phyloP scores from a whole-genome alignment of 2,113 vertebrate species.

The Ochotona curzoniae region DNA sequence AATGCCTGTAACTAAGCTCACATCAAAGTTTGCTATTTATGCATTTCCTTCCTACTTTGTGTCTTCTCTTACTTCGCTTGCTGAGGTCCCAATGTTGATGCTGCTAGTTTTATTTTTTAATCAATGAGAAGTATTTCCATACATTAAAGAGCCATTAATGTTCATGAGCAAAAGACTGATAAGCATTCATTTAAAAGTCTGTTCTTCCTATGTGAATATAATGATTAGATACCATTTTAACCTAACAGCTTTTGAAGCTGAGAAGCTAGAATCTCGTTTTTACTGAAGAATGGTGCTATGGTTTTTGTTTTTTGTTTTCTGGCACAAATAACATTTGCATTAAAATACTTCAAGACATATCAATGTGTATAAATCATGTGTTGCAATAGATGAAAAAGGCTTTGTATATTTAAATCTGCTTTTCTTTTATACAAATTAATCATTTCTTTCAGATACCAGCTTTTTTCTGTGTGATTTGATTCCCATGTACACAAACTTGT shows the following conservation, averaged over 20 bases:
- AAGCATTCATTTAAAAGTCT: constrained; percentile 45
- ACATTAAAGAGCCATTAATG: constrained; percentile 49
- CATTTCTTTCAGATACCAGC: background rate
- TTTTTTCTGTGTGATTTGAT: background rate
- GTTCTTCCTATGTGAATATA: constrained; percentile 45
- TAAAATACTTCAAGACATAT: constrained; percentile 34
- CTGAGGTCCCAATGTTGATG: background rate
- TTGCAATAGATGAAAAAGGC: constrained; percentile 14
- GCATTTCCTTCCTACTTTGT: background rate
- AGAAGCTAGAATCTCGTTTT: constrained; percentile 49
- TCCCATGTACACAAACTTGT: background rate
- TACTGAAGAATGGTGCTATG: background rate
- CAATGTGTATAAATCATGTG: constrained; percentile 24
- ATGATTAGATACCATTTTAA: constrained; percentile 58
- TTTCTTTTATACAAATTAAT: constrained; percentile 49
- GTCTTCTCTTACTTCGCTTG: background rate
- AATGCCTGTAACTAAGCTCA: background rate
- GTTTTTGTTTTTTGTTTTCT: background rate
- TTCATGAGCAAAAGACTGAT: constrained; percentile 44
- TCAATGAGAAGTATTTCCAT: background rate
- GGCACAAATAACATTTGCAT: constrained; percentile 27
- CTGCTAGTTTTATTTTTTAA: background rate
- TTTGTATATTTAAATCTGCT: constrained; percentile 47
- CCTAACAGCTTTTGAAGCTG: constrained; percentile 49
- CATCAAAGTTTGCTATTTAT: background rate